Conservation (phyloP, 2,113 vertebrate genomes). For the Actenoides hombroni region DNA sequence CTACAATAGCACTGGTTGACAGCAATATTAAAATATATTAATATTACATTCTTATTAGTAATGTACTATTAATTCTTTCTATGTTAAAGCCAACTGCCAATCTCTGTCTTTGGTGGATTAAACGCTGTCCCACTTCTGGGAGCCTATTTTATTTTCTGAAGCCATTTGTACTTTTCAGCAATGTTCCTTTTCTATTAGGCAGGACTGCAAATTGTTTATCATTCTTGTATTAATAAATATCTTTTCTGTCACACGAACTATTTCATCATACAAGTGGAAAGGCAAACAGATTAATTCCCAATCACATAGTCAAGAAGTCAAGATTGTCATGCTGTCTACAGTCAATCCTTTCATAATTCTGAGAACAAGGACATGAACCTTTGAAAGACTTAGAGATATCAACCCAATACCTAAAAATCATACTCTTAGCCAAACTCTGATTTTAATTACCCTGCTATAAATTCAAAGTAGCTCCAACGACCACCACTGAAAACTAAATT, state of each 20-base stretch:
- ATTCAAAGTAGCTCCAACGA: background rate
- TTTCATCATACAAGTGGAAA: background rate
- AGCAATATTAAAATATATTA: background rate
- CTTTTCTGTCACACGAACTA: background rate
- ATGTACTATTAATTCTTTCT: background rate
- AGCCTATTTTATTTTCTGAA: background rate
- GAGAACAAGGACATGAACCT: conserved; percentile 1
- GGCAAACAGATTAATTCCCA: background rate
- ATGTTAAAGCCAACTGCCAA: background rate
- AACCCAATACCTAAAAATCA: background rate
- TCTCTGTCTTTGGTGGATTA: background rate
- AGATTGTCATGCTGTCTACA: background rate
- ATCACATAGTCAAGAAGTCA: background rate
- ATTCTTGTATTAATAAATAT: background rate
- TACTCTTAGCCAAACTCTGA: background rate
- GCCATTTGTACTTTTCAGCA: background rate
- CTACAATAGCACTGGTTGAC: background rate
- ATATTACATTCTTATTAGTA: background rate
- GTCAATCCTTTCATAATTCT: background rate
- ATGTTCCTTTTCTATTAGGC: background rate
- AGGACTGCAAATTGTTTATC: background rate
- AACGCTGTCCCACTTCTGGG: background rate
- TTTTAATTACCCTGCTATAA: background rate
- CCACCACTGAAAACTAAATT: background rate
- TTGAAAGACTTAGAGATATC: background rate